phyloP scores from a whole-genome alignment of 2,888 invertebrate species.

The Notocelia uddmanniana region DNA sequence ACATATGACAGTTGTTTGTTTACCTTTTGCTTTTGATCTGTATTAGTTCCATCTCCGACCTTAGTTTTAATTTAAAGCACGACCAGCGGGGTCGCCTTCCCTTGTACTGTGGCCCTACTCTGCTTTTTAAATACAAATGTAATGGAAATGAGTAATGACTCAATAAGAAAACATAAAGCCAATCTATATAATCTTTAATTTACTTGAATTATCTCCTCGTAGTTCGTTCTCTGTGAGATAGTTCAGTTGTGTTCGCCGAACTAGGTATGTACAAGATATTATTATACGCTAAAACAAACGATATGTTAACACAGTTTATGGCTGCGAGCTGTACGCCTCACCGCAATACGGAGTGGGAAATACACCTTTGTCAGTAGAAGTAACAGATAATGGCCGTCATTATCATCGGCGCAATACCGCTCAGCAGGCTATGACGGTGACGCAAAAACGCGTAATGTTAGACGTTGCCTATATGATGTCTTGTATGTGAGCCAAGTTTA shows the following conservation, averaged over 20 bases:
- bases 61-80: not conserved
- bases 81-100: not conserved
- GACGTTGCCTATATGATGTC: slow-evolving; percentile 35
- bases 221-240: not conserved
- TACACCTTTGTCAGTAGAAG: slow-evolving; percentile 38
- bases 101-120: too few species aligned
- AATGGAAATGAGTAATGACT: not conserved
- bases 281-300: slow-evolving; percentile 10
- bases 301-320: slow-evolving; percentile 23
- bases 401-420: slow-evolving; percentile 50
- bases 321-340: slow-evolving; percentile 14
- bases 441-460: slow-evolving; percentile 58
- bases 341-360: slow-evolving; percentile 22
- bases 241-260: not conserved
- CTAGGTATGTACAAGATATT: not conserved
- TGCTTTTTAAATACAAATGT: not conserved
- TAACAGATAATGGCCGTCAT: slow-evolving; percentile 51
- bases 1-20: too few species aligned
- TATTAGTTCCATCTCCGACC: too few species aligned
- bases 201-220: too few species aligned
- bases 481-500: slow-evolving; percentile 24
- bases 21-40: too few species aligned
- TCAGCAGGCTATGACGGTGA: slow-evolving; percentile 53
- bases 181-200: not conserved
- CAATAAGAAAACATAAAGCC: not conserved